Base-by-base conservation (phyloP, 1,140 invertebrate genomes). In the Brachystomella parvula region DNA sequence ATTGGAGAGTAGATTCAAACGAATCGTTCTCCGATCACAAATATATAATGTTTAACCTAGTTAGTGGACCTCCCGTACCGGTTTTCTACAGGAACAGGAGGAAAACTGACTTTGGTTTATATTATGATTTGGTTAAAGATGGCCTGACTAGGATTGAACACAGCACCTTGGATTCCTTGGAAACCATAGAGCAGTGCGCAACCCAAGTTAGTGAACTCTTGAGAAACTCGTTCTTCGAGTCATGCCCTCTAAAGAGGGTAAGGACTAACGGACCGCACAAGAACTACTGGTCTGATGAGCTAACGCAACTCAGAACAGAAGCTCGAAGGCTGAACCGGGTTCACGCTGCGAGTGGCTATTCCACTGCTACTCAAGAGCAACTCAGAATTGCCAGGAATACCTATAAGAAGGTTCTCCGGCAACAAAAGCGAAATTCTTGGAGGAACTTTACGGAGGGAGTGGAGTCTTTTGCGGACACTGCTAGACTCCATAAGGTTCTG, bases 21-120 rank as follows among this genome's bases (percentile, higher is more conserved):
- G 62, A 67, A 26, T 64, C 69, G 0, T 49, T 67, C 3, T 70
- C 69, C 1, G 69, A 70, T 49, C 69, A 70, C 30, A 3, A 28
- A 15, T 67, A 67, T 24, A 56, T 70, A 29, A 57, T 17, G 1
- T 67, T 44, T 24, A n/a, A n/a, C n/a, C 17, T 65, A 0, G 1
- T 21, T 31, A 2, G 6, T 9, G 35, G 31, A 1, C 15, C 2
- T 30, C 61, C 58, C 3, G 24, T 60, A 2, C 56, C 47, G 3
- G n/a, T 61, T 2, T 21, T 24, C n/a, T 35, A 30, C 19, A 60
- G 65, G 28, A 70, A 64, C 44, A 53, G 29, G 28, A 70, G 44
- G 53, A 67, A 61, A 24, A 67, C 62, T 2, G 61, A 70, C 31
- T 67, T 61, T 64, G 53, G 17, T 2, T 3, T 17, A 17, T 59